A percentile compares a stretch with the other conserved stretches of the same genome.
phyloP scores from a whole-genome alignment of 2,888 invertebrate genomes.

The Drosophila testacea region DNA sequence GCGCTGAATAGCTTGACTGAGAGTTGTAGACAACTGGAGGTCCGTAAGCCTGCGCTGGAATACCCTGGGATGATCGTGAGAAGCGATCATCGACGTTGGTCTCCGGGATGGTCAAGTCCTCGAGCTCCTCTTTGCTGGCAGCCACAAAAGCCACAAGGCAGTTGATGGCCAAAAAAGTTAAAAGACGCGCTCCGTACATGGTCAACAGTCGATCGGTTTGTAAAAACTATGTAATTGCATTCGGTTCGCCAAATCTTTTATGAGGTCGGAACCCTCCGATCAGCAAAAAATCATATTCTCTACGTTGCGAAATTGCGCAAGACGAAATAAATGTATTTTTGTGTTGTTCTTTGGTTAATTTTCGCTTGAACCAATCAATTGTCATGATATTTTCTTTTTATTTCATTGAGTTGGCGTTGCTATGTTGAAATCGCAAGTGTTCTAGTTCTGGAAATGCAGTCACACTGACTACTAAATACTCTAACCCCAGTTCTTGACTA shows the following conservation, averaged over 20 bases:
- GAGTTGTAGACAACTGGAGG: slow-evolving; percentile 59
- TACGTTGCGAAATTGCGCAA: slow-evolving; percentile 32
- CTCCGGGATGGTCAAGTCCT: slow-evolving; percentile 51
- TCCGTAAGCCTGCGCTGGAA: slow-evolving; percentile 61
- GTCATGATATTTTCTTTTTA: too few species aligned
- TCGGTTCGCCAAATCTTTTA: slow-evolving; percentile 46
- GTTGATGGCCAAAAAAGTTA: slow-evolving; percentile 30
- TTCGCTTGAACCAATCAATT: slow-evolving; percentile 35
- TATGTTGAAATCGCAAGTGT: slow-evolving; percentile 31
- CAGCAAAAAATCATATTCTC: slow-evolving; percentile 42
- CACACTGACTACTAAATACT: slow-evolving; percentile 18
- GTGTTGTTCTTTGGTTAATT: slow-evolving; percentile 19
- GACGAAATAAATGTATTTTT: slow-evolving; percentile 9
- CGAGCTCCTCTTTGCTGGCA: slow-evolving; percentile 37
- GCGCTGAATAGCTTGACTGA: slow-evolving; percentile 40
- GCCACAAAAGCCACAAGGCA: slow-evolving; percentile 38
- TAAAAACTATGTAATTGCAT: slow-evolving; percentile 31
- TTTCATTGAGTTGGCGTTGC: slow-evolving; percentile 27
- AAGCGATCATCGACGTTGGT: slow-evolving; percentile 41
- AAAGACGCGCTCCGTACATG: slow-evolving; percentile 50
- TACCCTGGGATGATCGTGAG: slow-evolving; percentile 36
- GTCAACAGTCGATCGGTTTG: slow-evolving; percentile 27
- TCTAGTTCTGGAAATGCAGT: slow-evolving; percentile 24
- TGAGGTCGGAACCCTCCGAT: slow-evolving; percentile 30
- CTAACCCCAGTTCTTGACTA: slow-evolving; percentile 1